A percentile compares a stretch with the other conserved stretches of the same genome.
These are phyloP conservation scores for Cladopsammia gracilis DNA, from an alignment of 64 coral and sea anemone species.

Conservation along the genomic window DNA sequence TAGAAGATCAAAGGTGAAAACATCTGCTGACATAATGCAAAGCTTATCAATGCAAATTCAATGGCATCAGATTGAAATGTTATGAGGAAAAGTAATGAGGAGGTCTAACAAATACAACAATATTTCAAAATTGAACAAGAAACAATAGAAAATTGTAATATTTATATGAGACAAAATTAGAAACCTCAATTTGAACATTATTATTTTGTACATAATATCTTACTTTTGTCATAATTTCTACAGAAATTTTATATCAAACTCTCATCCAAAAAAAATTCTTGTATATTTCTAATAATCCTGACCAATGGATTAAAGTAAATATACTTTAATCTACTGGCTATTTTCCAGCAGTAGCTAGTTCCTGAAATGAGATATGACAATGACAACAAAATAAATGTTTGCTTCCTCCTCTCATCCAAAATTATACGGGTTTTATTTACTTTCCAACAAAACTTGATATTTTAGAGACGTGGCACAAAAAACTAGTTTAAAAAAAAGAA, in stretches of 20 bases:
- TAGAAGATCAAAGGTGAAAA: neutral
- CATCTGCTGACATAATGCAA: constrained; percentile 5
- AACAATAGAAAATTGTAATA: neutral
- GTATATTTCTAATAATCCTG: no score
- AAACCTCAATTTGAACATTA: neutral
- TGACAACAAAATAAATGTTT: neutral
- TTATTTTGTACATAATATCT: neutral
- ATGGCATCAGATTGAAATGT: no score
- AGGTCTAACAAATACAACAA: neutral
- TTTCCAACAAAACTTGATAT: neutral
- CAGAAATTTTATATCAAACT: no score
- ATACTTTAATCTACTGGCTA: neutral
- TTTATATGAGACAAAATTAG: neutral
- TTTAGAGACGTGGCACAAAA: neutral
- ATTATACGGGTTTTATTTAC: neutral
- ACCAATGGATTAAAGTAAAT: no score
- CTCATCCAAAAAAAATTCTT: neutral
- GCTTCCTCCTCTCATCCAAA: neutral
- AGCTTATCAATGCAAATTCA: neutral
- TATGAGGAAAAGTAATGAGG: neutral
- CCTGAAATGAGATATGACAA: neutral
- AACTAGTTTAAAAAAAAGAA: neutral
- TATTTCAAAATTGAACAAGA: neutral
- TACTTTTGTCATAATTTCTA: no score
- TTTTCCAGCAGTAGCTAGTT: neutral